Conservation (phyloP, 2,113 vertebrate species). For the Raja brachyura region DNA sequence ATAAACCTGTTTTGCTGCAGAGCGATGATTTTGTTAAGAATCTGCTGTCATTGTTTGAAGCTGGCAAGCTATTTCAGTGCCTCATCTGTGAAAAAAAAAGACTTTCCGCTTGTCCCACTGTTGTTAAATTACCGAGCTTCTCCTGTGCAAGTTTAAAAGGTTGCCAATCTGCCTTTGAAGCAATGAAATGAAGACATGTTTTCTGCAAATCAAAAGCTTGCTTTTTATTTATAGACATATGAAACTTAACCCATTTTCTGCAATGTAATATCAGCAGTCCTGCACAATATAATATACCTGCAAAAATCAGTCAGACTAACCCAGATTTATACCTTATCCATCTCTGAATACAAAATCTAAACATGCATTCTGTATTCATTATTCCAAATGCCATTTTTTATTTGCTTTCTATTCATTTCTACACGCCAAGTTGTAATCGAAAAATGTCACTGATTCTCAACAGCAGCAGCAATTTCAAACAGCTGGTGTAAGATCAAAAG, state of each 20-base stretch:
- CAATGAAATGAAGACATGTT: slow-evolving; percentile 12
- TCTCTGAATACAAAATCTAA: background rate
- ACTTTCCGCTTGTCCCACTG: background rate
- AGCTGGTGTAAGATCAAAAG: background rate
- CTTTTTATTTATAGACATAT: background rate
- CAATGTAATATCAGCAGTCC: background rate
- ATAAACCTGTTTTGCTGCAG: background rate
- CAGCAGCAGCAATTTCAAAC: background rate
- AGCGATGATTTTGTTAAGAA: background rate
- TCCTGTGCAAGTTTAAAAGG: background rate
- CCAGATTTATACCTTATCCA: background rate
- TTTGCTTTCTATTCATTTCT: slow-evolving; percentile 19
- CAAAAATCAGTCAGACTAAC: slow-evolving; percentile 7
- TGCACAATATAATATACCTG: background rate
- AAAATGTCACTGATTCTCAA: background rate
- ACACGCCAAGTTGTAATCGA: background rate
- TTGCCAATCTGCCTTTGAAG: background rate
- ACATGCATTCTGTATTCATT: background rate
- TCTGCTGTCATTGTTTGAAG: background rate
- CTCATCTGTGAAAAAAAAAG: background rate
- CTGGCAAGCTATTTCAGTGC: background rate
- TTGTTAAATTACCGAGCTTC: background rate
- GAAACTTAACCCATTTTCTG: background rate
- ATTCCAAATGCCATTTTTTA: slow-evolving; percentile 1
- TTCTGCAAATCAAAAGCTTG: background rate